Percentiles rank a stretch among this genome's conserved stretches.
phyloP scores from a whole-genome alignment of 2,888 invertebrate genomes.

The Pammene fasciana region DNA sequence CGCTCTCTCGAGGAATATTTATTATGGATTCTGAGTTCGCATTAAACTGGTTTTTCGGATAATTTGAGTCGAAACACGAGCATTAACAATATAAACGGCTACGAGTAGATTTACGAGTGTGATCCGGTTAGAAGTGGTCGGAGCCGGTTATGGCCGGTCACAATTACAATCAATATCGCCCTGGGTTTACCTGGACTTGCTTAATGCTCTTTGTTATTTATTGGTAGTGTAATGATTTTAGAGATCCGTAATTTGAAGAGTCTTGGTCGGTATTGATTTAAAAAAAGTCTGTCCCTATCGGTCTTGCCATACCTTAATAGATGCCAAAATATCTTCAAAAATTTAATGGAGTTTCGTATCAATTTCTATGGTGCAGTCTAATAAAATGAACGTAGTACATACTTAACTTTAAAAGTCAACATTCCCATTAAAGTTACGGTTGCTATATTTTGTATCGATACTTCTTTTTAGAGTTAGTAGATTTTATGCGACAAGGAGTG shows the following conservation, averaged over 20 bases:
- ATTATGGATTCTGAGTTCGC: background rate
- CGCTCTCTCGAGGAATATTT: background rate
- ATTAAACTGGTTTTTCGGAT: background rate
- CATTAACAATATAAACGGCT: background rate
- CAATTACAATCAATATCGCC: constrained; percentile 59
- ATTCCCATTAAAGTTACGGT: too few relatives aligned
- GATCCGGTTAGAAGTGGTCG: constrained; percentile 31
- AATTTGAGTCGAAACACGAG: background rate
- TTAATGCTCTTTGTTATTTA: constrained; percentile 52
- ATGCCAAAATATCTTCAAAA: too few relatives aligned
- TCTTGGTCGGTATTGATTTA: background rate
- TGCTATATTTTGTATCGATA: too few relatives aligned
- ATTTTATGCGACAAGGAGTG: too few relatives aligned
- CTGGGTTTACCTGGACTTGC: constrained; percentile 49
- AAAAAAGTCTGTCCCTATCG: too few relatives aligned
- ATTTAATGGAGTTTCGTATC: too few relatives aligned
- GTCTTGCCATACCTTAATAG: too few relatives aligned
- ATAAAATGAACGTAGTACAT: too few relatives aligned
- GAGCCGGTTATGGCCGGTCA: constrained; percentile 48
- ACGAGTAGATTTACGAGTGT: constrained; percentile 46
- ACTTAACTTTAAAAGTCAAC: too few relatives aligned
- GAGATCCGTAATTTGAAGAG: background rate
- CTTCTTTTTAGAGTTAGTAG: too few relatives aligned
- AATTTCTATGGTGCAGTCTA: too few relatives aligned
- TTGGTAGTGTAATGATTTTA: constrained; percentile 51